Conservation (phyloP, 2,797 vertebrate species). For the Megaceryle alcyon region DNA sequence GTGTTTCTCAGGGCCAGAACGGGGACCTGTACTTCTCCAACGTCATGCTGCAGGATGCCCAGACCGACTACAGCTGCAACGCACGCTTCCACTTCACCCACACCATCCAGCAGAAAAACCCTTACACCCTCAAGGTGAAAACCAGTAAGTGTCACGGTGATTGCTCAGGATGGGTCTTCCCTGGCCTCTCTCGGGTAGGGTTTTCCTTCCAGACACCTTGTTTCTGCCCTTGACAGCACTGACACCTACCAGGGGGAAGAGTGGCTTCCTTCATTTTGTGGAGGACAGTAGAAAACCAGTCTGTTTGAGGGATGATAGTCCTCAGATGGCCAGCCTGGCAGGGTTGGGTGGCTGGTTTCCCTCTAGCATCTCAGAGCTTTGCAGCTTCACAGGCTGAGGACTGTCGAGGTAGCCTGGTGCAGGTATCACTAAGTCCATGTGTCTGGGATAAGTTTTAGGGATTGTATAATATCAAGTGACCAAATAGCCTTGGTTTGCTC, state of each 20-base stretch:
- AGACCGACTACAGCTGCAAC: constrained; percentile 95
- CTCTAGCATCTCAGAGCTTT: neutral
- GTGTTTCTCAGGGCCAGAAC: constrained; percentile 94
- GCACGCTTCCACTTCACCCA: constrained; percentile 96
- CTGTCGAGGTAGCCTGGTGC: neutral
- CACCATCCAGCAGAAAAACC: constrained; percentile 99
- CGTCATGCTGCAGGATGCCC: constrained; percentile 86
- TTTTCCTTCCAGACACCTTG: neutral
- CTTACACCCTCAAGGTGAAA: constrained; percentile 90
- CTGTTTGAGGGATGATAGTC: neutral
- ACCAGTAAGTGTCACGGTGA: constrained; percentile 85
- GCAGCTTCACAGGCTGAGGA: accelerated
- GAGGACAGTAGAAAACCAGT: neutral
- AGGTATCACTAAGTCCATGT: accelerated
- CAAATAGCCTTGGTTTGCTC: neutral
- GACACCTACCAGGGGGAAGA: neutral
- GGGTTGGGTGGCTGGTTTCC: neutral
- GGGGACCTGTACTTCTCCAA: constrained; percentile 98
- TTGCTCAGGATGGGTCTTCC: neutral
- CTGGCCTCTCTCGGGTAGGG: accelerated
- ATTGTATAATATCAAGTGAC: accelerated
- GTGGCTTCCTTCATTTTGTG: neutral
- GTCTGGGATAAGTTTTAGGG: neutral
- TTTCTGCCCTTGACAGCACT: neutral
- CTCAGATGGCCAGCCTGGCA: accelerated